Evolutionary conservation across 2,797 vertebrate genomes (phyloP).

Genomic region (Erithacus rubecula): DNA sequence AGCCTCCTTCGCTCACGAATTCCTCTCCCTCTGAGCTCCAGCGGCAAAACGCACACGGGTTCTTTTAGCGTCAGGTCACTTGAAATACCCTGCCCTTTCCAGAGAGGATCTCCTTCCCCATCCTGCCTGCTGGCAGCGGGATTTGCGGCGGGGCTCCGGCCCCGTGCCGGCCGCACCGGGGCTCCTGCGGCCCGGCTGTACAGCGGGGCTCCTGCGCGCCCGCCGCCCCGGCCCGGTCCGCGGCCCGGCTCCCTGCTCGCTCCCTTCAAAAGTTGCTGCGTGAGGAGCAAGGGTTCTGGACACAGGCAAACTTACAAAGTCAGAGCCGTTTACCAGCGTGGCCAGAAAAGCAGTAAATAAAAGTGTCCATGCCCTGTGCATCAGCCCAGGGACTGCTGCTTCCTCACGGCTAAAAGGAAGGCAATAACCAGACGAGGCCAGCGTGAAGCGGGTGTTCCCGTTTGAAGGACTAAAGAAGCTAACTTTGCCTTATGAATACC

Average conservation of each 20-base stretch:
- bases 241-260: neutral
- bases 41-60: neutral
- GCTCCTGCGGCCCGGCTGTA: neutral
- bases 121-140: neutral
- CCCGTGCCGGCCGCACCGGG: neutral
- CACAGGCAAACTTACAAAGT: neutral
- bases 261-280: neutral
- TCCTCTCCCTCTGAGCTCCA: neutral
- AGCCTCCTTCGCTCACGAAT: neutral
- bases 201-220: neutral
- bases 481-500: constrained; percentile 45
- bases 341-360: constrained; percentile 27
- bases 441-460: constrained; percentile 31
- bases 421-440: constrained; percentile 6
- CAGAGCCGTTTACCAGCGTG: neutral
- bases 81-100: neutral
- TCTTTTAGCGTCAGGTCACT: neutral
- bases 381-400: constrained; percentile 15
- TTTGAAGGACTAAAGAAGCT: constrained; percentile 62
- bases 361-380: constrained; percentile 5
- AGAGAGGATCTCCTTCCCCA: neutral
- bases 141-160: neutral
- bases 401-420: constrained; percentile 16
- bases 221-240: neutral
- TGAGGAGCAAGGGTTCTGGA: neutral